Evolutionary conservation across 2,797 vertebrate genomes (phyloP).

Genomic region (Gila robusta): DNA sequence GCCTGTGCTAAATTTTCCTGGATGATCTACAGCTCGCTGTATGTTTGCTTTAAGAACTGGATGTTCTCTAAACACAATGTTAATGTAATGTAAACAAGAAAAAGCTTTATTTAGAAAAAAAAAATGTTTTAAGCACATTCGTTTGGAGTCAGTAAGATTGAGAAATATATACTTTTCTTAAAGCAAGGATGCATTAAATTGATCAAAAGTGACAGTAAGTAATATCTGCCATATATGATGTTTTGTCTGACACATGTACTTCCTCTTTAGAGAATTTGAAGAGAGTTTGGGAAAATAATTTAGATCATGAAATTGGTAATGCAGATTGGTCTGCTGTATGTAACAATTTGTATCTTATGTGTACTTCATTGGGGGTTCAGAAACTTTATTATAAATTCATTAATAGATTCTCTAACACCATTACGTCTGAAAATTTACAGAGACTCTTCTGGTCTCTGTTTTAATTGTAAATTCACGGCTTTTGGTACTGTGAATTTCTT

Average conservation of each 20-base stretch:
- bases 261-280: background rate
- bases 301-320: background rate
- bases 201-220: background rate
- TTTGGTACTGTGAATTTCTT: too few relatives aligned
- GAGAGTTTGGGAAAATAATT: background rate
- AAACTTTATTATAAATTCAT: background rate
- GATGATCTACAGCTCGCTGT: background rate
- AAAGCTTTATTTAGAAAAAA: background rate
- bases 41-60: conserved; percentile 9
- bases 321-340: background rate
- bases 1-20: background rate
- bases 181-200: background rate
- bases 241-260: background rate
- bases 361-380: background rate
- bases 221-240: too few relatives aligned
- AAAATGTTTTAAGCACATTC: background rate
- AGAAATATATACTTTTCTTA: background rate
- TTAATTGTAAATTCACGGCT: background rate
- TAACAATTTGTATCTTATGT: background rate
- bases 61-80: conserved; percentile 15
- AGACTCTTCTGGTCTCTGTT: background rate
- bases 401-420: background rate
- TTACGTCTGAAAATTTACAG: background rate
- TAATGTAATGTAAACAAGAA: background rate
- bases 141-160: too few relatives aligned